Evolutionary conservation across 2,113 vertebrate species (phyloP).

Genomic region (Pollachius pollachius): DNA sequence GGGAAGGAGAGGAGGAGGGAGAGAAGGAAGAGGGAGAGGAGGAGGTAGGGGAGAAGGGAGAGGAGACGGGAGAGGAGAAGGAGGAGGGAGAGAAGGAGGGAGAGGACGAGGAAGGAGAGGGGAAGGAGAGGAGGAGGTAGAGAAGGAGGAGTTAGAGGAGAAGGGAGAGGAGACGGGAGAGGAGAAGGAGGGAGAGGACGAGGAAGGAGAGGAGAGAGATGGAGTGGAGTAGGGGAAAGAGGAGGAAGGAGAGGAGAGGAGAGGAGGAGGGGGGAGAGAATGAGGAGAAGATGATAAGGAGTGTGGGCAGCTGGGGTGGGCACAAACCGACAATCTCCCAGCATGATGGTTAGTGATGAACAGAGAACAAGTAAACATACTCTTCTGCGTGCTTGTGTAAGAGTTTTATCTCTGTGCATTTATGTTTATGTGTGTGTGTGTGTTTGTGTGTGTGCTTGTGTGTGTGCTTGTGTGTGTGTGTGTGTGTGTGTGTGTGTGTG

Average conservation of each 20-base stretch:
- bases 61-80: background rate
- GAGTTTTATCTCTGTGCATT: background rate
- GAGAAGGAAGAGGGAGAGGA: background rate
- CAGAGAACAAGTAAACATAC: background rate
- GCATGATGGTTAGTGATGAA: background rate
- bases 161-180: background rate
- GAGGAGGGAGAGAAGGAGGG: background rate
- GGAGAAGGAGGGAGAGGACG: background rate
- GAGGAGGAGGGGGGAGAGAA: conserved; percentile 13
- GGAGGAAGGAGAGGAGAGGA: conserved; percentile 1
- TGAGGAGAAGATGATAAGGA: conserved; percentile 12
- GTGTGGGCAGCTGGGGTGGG: conserved; percentile 13
- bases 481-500: background rate
- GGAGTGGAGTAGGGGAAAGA: conserved; percentile 1
- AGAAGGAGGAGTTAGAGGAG: too few species aligned
- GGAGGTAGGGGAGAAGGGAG: background rate
- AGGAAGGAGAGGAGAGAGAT: background rate
- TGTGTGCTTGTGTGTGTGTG: background rate
- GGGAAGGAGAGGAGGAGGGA: background rate
- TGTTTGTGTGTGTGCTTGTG: conserved; percentile 11
- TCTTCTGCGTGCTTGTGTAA: background rate
- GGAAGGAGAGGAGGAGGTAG: too few species aligned
- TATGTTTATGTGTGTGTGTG: conserved; percentile 4
- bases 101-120: background rate
- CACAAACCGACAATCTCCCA: conserved; percentile 9